phyloP scores from a whole-genome alignment of 2,888 invertebrate species.

The Lasioglossum leucozonium region DNA sequence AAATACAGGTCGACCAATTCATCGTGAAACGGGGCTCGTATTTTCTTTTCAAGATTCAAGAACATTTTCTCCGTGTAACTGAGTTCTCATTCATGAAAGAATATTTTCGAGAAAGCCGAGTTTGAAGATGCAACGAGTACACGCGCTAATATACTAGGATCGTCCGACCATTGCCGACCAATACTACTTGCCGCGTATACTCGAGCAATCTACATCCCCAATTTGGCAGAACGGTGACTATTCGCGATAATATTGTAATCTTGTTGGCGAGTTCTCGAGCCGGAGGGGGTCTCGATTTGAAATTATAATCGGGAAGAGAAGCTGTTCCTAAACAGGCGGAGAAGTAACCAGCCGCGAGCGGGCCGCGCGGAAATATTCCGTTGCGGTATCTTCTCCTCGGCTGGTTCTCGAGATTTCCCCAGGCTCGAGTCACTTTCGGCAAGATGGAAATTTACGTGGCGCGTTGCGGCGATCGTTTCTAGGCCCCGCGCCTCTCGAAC shows the following conservation, averaged over 20 bases:
- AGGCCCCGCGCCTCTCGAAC: constrained; percentile 34
- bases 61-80: no score
- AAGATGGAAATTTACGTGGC: constrained; percentile 64
- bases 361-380: constrained; percentile 49
- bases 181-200: no score
- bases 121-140: no score
- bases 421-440: constrained; percentile 54
- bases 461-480: constrained; percentile 26
- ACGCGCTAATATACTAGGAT: no score
- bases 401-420: not conserved
- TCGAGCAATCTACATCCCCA: no score
- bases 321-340: constrained; percentile 40
- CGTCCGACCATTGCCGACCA: no score
- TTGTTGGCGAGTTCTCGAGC: not conserved
- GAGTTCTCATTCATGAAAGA: no score
- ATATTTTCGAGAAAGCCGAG: no score
- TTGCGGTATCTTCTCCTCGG: constrained; percentile 26
- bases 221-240: not conserved
- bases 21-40: not conserved
- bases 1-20: not conserved
- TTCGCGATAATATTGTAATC: not conserved
- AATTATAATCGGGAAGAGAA: constrained; percentile 48
- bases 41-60: no score
- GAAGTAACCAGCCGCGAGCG: constrained; percentile 22
- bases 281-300: constrained; percentile 34